Percentiles rank a stretch among this genome's conserved stretches.
phyloP scores from a whole-genome alignment of 2,888 invertebrate genomes.

The Aporophyla lueneburgensis region DNA sequence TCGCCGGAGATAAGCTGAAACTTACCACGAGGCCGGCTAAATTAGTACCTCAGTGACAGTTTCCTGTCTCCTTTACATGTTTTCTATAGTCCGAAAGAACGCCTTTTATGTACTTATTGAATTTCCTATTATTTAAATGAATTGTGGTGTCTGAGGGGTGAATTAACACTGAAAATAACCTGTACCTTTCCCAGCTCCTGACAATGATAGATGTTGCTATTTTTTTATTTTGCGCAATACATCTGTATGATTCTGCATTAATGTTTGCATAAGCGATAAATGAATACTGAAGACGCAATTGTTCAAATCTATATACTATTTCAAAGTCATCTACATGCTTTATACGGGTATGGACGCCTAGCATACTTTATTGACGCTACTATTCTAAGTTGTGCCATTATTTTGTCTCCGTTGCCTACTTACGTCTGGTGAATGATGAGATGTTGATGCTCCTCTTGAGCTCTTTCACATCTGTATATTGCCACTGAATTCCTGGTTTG shows the following conservation, averaged over 20 bases:
- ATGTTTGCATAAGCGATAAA: not conserved
- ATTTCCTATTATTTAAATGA: conserved; percentile 40
- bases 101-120: conserved; percentile 47
- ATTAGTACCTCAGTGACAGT: conserved; percentile 88
- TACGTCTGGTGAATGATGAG: conserved; percentile 5
- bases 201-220: conserved; percentile 1
- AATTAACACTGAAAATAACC: not conserved
- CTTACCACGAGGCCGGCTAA: conserved; percentile 85
- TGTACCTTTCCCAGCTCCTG: conserved; percentile 14
- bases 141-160: not conserved
- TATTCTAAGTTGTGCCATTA: conserved; percentile 25
- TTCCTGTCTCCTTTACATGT: conserved; percentile 84
- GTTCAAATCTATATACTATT: conserved; percentile 10
- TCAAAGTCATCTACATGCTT: not conserved
- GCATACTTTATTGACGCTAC: not conserved
- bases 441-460: conserved; percentile 10
- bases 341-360: not conserved
- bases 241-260: not conserved
- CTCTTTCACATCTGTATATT: not conserved
- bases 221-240: not conserved
- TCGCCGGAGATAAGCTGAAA: conserved; percentile 86
- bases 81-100: conserved; percentile 68
- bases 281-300: conserved; percentile 1
- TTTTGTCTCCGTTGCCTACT: conserved; percentile 13
- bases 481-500: not conserved